Percentiles rank a stretch among this genome's conserved stretches.
These are phyloP conservation scores for Atherinosoma microstoma DNA, from an alignment of 2,797 vertebrate genomes.

Conservation along the genomic window DNA sequence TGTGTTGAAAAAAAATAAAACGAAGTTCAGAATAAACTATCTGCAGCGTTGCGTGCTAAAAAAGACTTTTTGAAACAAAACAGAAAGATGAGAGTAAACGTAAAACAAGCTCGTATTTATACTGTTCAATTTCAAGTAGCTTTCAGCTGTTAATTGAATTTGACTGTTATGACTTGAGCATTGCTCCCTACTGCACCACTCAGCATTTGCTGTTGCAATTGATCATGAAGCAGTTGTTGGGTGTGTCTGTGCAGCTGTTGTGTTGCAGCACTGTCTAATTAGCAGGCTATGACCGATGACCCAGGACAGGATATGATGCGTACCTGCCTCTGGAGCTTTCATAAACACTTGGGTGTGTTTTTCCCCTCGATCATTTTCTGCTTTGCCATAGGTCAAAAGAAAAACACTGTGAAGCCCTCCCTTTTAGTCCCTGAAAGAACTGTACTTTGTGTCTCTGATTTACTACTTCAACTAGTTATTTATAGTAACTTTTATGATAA, in stretches of 20 bases:
- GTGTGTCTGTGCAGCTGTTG: slow-evolving; percentile 68
- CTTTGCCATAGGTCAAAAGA: slow-evolving; percentile 67
- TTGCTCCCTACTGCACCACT: slow-evolving; percentile 4
- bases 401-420: slow-evolving; percentile 64
- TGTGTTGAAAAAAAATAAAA: slow-evolving; percentile 49
- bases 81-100: slow-evolving; percentile 9
- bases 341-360: slow-evolving; percentile 79
- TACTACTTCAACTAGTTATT: slow-evolving; percentile 45
- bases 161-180: slow-evolving; percentile 14
- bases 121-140: slow-evolving; percentile 25
- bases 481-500: slow-evolving; percentile 46
- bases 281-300: slow-evolving; percentile 73
- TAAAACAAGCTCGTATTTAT: slow-evolving; percentile 30
- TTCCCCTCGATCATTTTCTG: slow-evolving; percentile 70
- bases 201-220: slow-evolving; percentile 47
- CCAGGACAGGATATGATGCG: slow-evolving; percentile 81
- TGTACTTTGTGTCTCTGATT: slow-evolving; percentile 33
- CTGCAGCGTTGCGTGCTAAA: slow-evolving; percentile 28
- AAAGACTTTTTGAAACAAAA: slow-evolving; percentile 44
- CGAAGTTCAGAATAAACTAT: slow-evolving; percentile 36
- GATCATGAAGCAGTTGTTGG: slow-evolving; percentile 61
- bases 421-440: slow-evolving; percentile 29
- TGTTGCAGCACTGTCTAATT: slow-evolving; percentile 66
- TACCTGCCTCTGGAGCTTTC: slow-evolving; percentile 77
- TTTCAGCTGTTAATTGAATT: slow-evolving; percentile 32